A percentile compares a stretch with the other conserved stretches of the same genome.
Conservation (phyloP, 2,888 invertebrate species). For the Anaspis maculata region DNA sequence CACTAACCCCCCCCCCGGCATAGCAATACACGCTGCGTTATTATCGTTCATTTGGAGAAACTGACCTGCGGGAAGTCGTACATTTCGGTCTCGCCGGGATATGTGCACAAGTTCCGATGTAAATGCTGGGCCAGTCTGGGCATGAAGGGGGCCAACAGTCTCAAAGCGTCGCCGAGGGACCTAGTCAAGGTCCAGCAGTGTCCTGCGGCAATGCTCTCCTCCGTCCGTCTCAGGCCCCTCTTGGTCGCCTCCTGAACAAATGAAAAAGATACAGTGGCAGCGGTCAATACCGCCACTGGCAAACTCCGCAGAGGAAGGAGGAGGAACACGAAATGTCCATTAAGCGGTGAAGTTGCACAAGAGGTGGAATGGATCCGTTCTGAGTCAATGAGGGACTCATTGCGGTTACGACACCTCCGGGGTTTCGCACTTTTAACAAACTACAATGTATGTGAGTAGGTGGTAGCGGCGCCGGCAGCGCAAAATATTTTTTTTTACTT, state of each 20-base stretch:
- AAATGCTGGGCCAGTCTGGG: constrained; percentile 94
- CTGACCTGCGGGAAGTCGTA: constrained; percentile 29
- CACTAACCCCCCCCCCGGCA: no score
- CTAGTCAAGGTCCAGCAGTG: constrained; percentile 68
- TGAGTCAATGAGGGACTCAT: no score
- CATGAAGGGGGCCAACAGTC: constrained; percentile 93
- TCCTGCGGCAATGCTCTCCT: constrained; percentile 48
- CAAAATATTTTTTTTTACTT: no score
- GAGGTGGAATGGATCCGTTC: constrained; percentile 12
- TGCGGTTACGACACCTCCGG: no score
- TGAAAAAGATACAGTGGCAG: constrained; percentile 13
- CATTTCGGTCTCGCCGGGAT: constrained; percentile 15
- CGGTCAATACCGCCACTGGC: constrained; percentile 6
- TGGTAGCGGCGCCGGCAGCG: no score
- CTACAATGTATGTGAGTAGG: no score
- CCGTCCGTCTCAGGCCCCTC: constrained; percentile 62
- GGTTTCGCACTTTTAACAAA: no score
- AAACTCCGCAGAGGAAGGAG: constrained; percentile 4
- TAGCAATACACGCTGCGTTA: no score
- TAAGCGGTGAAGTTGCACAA: constrained; percentile 8
- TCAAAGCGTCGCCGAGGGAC: constrained; percentile 75
- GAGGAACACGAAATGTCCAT: constrained; percentile 13
- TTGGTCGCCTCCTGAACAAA: constrained; percentile 77
- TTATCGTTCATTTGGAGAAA: no score
- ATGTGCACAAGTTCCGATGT: constrained; percentile 75